phyloP scores from a whole-genome alignment of 2,888 invertebrate genomes.

The Dasypolia templi region DNA sequence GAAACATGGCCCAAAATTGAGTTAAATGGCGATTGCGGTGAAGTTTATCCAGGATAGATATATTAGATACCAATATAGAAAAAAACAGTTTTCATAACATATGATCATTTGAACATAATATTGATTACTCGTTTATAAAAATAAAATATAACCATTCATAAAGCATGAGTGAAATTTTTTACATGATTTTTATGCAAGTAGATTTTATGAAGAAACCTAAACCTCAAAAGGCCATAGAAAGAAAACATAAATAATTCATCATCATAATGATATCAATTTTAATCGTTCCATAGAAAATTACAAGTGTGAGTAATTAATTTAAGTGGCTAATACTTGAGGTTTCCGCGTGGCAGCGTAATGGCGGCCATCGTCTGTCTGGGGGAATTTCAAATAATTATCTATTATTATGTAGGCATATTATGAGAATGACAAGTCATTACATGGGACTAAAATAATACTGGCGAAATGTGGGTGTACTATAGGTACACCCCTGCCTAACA shows the following conservation, averaged over 20 bases:
- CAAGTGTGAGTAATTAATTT: constrained; percentile 36
- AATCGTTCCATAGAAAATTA: constrained; percentile 40
- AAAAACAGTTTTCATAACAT: background rate
- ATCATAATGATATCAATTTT: constrained; percentile 31
- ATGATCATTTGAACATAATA: background rate
- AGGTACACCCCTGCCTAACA: no score
- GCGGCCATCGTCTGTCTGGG: constrained; percentile 5
- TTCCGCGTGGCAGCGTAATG: constrained; percentile 40
- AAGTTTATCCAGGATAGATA: background rate
- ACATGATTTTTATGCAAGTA: background rate
- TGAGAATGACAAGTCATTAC: background rate
- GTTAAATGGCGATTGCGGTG: background rate
- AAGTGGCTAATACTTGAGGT: constrained; percentile 37
- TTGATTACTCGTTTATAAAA: background rate
- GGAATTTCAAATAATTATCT: constrained; percentile 25
- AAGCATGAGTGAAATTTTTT: background rate
- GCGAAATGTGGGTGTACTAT: no score
- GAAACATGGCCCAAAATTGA: background rate
- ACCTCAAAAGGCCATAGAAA: background rate
- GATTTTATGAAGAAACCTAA: no score
- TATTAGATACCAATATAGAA: background rate
- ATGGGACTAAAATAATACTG: background rate
- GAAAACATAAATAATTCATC: constrained; percentile 3
- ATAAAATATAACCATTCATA: background rate
- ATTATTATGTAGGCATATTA: background rate